phyloP scores from a whole-genome alignment of 2,113 vertebrate species.

The Tapirus terrestris region DNA sequence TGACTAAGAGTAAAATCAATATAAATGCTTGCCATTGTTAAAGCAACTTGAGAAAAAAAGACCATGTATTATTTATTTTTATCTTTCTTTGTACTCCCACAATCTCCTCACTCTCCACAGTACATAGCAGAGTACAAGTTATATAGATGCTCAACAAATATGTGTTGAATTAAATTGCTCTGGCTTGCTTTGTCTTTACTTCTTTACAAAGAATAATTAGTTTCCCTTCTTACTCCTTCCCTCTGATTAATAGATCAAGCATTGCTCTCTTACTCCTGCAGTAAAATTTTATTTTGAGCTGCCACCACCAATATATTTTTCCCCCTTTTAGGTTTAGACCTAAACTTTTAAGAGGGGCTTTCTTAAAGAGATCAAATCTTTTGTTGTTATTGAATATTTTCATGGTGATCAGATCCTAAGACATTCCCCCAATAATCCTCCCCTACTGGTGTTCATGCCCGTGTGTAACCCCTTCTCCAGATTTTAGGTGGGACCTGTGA shows the following conservation, averaged over 20 bases:
- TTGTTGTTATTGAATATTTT: background rate
- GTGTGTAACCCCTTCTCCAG: background rate
- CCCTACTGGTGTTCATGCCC: too few species aligned
- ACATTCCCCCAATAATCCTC: background rate
- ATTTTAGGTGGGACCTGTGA: background rate
- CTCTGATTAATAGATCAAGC: too few species aligned
- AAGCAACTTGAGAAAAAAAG: background rate
- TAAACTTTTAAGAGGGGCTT: background rate
- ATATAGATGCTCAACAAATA: background rate
- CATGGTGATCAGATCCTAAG: background rate
- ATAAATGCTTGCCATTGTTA: background rate
- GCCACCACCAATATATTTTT: background rate
- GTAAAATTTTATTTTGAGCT: background rate
- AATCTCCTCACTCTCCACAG: background rate
- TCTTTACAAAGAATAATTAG: background rate
- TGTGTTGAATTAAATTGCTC: background rate
- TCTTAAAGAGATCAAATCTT: background rate
- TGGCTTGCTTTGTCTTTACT: background rate
- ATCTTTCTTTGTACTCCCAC: background rate
- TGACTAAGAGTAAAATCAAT: background rate
- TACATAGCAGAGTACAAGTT: background rate
- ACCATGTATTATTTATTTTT: background rate
- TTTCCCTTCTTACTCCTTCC: too few species aligned
- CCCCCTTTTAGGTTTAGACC: background rate
- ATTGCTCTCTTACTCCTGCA: background rate